Evolutionary conservation across 2,888 invertebrate species (phyloP).

Genomic region (Leucophora obtusa): DNA sequence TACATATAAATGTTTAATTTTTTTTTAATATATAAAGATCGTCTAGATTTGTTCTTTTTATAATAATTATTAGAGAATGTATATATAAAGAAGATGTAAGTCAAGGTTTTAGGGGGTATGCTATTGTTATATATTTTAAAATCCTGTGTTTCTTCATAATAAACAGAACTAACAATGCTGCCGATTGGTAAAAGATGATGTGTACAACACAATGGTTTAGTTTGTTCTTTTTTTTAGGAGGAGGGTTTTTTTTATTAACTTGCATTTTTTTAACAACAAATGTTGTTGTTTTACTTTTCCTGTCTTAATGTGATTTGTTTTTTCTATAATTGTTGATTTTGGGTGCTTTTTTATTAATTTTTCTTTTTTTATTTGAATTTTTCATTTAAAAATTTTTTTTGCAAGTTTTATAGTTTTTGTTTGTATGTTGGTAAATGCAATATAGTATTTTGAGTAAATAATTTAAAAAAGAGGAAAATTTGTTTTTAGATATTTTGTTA

Average conservation of each 20-base stretch:
- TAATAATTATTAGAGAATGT: conserved; percentile 14
- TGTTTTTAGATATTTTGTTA: conserved; percentile 62
- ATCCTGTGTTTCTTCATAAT: conserved; percentile 31
- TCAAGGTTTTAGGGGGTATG: conserved; percentile 37
- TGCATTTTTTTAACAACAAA: conserved; percentile 47
- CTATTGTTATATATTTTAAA: conserved; percentile 21
- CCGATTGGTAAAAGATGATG: conserved; percentile 55
- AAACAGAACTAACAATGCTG: conserved; percentile 56
- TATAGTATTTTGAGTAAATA: conserved; percentile 54
- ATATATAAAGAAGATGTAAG: conserved; percentile 9
- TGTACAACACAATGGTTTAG: conserved; percentile 24
- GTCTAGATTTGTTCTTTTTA: conserved; percentile 25
- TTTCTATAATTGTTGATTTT: conserved; percentile 49
- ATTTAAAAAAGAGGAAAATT: conserved; percentile 64
- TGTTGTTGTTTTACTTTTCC: conserved; percentile 43
- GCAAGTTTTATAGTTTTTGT: conserved; percentile 42
- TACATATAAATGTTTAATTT: conserved; percentile 37
- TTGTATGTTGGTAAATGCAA: conserved; percentile 56
- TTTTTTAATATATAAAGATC: conserved; percentile 36
- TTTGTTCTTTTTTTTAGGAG: conserved; percentile 2
- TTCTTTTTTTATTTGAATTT: conserved; percentile 59
- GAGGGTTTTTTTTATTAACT: conserved; percentile 32
- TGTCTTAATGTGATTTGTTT: conserved; percentile 49
- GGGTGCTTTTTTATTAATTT: conserved; percentile 57
- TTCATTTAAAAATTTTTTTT: conserved; percentile 29